Conservation (phyloP, 2,888 invertebrate genomes). For the Epistrophe grossulariae region DNA sequence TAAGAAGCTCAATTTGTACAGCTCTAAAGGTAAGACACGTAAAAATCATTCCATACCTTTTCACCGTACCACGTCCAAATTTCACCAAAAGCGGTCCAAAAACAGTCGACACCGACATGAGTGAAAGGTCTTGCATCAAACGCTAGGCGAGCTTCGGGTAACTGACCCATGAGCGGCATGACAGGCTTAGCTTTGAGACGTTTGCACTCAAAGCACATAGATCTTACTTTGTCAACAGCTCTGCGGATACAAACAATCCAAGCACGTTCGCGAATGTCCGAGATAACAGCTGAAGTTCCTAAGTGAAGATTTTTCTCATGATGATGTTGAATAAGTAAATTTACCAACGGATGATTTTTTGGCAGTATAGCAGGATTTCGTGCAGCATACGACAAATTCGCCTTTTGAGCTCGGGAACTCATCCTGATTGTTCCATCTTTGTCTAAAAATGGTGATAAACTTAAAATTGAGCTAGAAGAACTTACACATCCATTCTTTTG, state of each 20-base stretch:
- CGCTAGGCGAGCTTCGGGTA: not conserved
- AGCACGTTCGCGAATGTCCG: not conserved
- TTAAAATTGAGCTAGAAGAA: not conserved
- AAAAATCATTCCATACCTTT: no score
- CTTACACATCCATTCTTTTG: no score
- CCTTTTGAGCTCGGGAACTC: not conserved
- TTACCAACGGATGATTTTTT: not conserved
- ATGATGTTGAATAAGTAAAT: not conserved
- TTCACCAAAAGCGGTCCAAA: no score
- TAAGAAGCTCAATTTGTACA: no score
- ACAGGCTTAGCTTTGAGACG: not conserved
- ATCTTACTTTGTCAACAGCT: not conserved
- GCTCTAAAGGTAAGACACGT: no score
- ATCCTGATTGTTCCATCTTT: not conserved
- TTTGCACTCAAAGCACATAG: not conserved
- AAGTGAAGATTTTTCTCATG: no score
- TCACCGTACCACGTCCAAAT: no score
- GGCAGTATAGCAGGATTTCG: no score
- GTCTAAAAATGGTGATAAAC: conserved; percentile 11
- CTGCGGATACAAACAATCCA: not conserved
- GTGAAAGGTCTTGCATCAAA: conserved; percentile 1
- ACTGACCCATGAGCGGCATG: not conserved
- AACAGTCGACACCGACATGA: no score
- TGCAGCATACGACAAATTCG: not conserved
- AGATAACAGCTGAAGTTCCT: not conserved